Evolutionary conservation across 2,888 invertebrate genomes (phyloP).

Genomic region (Alcis repandata): DNA sequence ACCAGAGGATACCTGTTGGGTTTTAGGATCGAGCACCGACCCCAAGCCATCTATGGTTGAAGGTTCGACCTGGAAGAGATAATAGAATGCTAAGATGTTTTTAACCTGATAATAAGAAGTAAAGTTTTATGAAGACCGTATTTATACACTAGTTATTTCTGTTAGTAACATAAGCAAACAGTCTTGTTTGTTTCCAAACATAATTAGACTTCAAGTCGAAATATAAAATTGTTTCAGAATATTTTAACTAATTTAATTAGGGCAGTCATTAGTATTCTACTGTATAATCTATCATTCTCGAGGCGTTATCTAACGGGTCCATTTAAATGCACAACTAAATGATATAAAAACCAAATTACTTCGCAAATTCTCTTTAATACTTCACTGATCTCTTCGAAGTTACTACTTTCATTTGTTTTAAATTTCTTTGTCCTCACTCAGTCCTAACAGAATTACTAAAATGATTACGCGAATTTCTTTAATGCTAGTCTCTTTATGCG

Average conservation of each 20-base stretch:
- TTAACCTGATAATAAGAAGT: no score
- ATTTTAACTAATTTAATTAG: no score
- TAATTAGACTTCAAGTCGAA: no score
- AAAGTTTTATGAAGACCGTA: no score
- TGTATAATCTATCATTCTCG: not conserved
- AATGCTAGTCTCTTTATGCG: no score
- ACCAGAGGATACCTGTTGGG: not conserved
- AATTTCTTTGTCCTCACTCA: not conserved
- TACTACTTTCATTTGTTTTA: not conserved
- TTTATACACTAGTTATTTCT: no score
- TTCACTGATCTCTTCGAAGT: not conserved
- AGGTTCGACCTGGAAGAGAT: not conserved
- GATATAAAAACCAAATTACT: not conserved
- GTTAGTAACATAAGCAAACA: no score
- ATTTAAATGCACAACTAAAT: slow-evolving; percentile 1
- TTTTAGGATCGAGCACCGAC: slow-evolving; percentile 5
- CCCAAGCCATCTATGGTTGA: not conserved
- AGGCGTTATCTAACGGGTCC: not conserved
- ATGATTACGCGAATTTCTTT: no score
- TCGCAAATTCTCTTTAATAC: not conserved
- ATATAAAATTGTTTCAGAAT: no score
- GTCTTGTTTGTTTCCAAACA: no score
- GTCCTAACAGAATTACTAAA: no score
- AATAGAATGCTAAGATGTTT: no score
- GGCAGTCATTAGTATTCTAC: not conserved